Evolutionary conservation across 2,888 invertebrate species (phyloP), one percentile per base, ranked within the genome.

Genomic region (Epinotia nisella): DNA sequence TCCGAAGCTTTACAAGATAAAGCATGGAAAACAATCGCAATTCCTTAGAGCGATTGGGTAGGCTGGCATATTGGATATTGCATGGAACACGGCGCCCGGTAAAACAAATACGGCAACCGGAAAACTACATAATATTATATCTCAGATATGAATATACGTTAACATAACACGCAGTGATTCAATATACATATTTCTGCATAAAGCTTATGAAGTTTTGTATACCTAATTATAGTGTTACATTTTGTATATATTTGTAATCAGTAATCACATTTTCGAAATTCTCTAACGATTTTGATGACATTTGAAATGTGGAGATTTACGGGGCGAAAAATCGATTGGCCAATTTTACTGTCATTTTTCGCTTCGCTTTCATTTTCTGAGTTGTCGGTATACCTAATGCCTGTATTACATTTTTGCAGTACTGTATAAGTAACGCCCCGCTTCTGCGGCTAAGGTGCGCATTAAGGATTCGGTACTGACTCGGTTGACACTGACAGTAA

Each of bases 21-120:
- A 53, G 60, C 4, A 35, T 60, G 19, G 51, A 69, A 60, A 69
- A 49, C 41, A 70, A 53, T 55, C 53, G 35, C 10, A 35, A 60
- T 49, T 70, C 64, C 64, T 41, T 49, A 64, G 49, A 64, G 35
- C 49, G 64, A 70, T 59, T 60, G 60, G 19, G 39, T 13, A 60
- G 5, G 49, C 7, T 49, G 29, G 59, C 56, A 58, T 68, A 58
- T 70, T 70, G 19, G 45, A 65, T 58, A 58, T 64, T 41, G 24
- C 35, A 35, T 58, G 21, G 58, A 53, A 69, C 41, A 24, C 13
- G 59, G 24, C 2, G 49, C 7, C 39, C 29, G 58, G 7, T 51
- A n/a, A 49, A 39, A 49, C 61, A 70, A 70, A 64, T 17, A 64
- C 49, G 35, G 51, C 35, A 17, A 15, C 49, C 49, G n/a, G 49